Evolutionary conservation across 2,888 invertebrate genomes (phyloP).

Genomic region (Synergus laeviventris): DNA sequence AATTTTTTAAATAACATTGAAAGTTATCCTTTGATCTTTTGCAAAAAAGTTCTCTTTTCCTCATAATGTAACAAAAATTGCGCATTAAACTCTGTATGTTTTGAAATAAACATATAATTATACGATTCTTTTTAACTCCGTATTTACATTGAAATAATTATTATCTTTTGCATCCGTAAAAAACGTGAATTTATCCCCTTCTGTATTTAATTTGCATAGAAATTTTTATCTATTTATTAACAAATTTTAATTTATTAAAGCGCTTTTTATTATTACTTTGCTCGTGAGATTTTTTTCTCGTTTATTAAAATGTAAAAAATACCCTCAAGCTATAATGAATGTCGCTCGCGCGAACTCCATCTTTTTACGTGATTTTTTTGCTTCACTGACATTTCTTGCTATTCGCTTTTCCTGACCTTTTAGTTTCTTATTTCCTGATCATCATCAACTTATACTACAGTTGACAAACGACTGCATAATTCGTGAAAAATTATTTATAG

Average conservation of each 20-base stretch:
- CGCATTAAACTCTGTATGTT: neutral
- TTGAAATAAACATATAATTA: neutral
- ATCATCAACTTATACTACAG: neutral
- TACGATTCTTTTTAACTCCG: neutral
- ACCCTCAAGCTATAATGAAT: neutral
- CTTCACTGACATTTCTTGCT: neutral
- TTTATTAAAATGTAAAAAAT: neutral
- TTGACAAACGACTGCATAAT: neutral
- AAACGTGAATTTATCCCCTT: neutral
- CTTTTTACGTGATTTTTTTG: neutral
- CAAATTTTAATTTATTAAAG: neutral
- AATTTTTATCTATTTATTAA: neutral
- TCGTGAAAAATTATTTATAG: conserved; percentile 20
- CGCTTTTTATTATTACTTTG: neutral
- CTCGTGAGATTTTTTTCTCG: neutral
- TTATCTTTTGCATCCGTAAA: neutral
- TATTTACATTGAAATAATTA: neutral
- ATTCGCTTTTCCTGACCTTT: neutral
- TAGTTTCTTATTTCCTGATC: neutral
- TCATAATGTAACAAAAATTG: neutral
- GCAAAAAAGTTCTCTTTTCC: too few species aligned
- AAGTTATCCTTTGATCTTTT: too few species aligned
- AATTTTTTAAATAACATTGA: neutral
- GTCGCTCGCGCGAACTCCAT: neutral
- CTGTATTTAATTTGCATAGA: neutral